Base-by-base conservation (phyloP, 2,797 vertebrate genomes). In the Siniperca scherzeri region DNA sequence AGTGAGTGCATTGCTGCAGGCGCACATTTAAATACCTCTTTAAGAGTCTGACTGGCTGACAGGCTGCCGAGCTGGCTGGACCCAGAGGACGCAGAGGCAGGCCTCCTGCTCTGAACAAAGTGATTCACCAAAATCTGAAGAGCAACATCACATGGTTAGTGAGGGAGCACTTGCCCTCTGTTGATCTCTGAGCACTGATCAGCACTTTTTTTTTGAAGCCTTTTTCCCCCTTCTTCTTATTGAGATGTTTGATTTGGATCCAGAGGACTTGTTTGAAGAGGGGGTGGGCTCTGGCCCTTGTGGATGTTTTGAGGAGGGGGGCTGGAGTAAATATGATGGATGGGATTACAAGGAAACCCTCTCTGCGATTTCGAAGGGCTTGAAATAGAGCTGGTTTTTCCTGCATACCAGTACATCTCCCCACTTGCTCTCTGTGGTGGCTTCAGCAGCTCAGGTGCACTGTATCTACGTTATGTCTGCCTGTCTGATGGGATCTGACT, bases 11-110 rank as follows among this genome's bases (percentile, higher is more conserved):
- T 94, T 95, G 96, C 97, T 96, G 96, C 96, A 98, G 97, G 97
- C 97, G 76, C 96, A 95, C 94, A 96, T 96, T 97, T 97, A 97
- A 97, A 98, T 95, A 93, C 93, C 96, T 96, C 97, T 95, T 96
- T 95, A 95, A 95, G 94, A 96, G 96, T 92, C 93, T 94, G 93
- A 95, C 96, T 96, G 96, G 95, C 97, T 96, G 96, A 92, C 89
- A 85, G 89, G 90, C 93, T 87, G 93, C 87, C 62, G 92, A 90
- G 93, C 91, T 91, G 90, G 90, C 91, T 89, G 86, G 89, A 90
- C 92, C 90, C 88, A 74, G 87, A 82, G 87, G 92, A 87, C 81
- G 73, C 78, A 81, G 87, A 85, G 92, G 91, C 85, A 78, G 92
- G 95, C 93, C 94, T 94, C 94, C 86, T 73, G 91, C 93, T 91